These are phyloP conservation scores for Cebidichthys violaceus DNA, from an alignment of 2,113 vertebrate genomes.

Conservation along the genomic window DNA sequence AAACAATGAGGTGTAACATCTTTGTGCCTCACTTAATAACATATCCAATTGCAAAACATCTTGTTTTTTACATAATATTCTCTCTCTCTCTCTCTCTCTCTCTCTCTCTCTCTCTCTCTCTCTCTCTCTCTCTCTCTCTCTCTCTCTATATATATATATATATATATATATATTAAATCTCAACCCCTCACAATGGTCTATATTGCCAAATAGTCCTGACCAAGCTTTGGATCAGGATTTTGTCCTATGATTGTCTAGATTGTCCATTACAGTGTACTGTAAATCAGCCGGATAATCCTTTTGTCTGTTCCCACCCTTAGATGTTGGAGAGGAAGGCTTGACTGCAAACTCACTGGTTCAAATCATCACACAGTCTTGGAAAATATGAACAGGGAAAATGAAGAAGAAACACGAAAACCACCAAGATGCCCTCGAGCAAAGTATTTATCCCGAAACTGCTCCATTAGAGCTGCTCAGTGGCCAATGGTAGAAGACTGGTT, in stretches of 20 bases:
- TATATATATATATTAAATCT: no score
- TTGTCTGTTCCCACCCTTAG: constrained; percentile 47
- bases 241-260: constrained; percentile 40
- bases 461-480: constrained; percentile 52
- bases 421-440: constrained; percentile 69
- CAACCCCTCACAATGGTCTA: constrained; percentile 24
- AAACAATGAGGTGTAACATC: background rate
- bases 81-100: no score
- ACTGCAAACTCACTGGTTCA: constrained; percentile 58
- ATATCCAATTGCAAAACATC: background rate
- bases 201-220: constrained; percentile 28
- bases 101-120: no score
- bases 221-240: constrained; percentile 61
- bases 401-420: constrained; percentile 66
- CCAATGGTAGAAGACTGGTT: constrained; percentile 51
- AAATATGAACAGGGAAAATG: constrained; percentile 73
- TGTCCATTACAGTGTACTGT: constrained; percentile 54
- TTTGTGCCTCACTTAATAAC: background rate
- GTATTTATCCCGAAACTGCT: constrained; percentile 65
- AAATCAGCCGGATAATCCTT: constrained; percentile 63
- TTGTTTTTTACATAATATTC: constrained; percentile 40
- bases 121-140: no score
- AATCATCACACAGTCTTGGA: constrained; percentile 66
- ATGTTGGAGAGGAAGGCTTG: constrained; percentile 51
- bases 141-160: no score